Percentiles rank a stretch among this genome's conserved stretches.
Conservation (phyloP, 2,797 vertebrate species). For the Buphagus erythrorhynchus region DNA sequence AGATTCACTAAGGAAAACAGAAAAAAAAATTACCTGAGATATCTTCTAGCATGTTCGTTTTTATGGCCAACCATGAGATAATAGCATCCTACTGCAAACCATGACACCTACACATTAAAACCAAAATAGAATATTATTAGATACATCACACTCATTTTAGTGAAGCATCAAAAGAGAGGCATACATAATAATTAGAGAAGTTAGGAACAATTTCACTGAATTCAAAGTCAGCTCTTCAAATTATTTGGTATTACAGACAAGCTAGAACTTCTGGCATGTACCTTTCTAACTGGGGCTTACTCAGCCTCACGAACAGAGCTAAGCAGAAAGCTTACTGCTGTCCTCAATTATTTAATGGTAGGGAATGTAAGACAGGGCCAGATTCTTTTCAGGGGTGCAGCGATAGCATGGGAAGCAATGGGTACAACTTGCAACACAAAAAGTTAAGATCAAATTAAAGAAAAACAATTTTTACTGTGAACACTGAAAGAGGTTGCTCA, state of each 20-base stretch:
- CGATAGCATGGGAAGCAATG: not conserved
- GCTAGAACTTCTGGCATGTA: not conserved
- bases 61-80: slow-evolving; percentile 99
- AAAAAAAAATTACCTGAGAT: slow-evolving; percentile 86
- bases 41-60: slow-evolving; percentile 96
- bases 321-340: not conserved
- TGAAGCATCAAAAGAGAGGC: not conserved
- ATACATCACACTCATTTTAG: not conserved
- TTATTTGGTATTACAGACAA: not conserved
- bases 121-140: not conserved
- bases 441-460: not conserved
- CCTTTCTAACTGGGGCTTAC: not conserved
- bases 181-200: not conserved
- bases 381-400: not conserved
- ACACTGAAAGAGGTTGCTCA: not conserved
- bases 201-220: not conserved
- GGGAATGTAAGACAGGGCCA: not conserved
- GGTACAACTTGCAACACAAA: not conserved
- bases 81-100: slow-evolving; percentile 98
- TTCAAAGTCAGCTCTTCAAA: not conserved
- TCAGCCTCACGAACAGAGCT: not conserved
- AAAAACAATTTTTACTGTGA: not conserved
- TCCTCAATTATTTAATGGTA: not conserved
- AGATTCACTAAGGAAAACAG: not conserved
- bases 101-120: slow-evolving; percentile 79